A percentile compares a stretch with the other conserved stretches of the same genome.
These are phyloP conservation scores for Eilema griseolum DNA, from an alignment of 2,888 invertebrate genomes.

Conservation along the genomic window DNA sequence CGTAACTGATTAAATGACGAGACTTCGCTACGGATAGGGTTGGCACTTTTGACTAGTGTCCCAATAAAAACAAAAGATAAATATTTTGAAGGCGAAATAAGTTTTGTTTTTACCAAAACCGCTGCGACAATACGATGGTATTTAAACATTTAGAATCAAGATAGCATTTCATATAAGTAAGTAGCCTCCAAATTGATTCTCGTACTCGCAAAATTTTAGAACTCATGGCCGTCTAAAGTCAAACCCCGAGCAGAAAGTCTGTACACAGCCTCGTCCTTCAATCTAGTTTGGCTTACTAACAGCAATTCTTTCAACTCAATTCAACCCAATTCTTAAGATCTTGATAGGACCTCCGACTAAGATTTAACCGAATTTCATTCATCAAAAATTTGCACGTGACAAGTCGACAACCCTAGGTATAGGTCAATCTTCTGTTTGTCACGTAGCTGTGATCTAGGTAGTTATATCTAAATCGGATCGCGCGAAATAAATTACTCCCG, in stretches of 20 bases:
- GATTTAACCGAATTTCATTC: not conserved
- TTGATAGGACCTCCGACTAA: not conserved
- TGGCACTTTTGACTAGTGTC: not conserved
- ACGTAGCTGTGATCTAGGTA: not conserved
- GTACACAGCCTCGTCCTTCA: too few relatives aligned
- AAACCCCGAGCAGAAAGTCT: too few relatives aligned
- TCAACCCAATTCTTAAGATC: too few relatives aligned
- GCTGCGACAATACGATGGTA: not conserved
- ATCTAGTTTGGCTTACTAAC: too few relatives aligned
- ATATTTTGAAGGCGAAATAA: too few relatives aligned
- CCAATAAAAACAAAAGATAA: not conserved
- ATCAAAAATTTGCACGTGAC: not conserved
- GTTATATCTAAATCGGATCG: not conserved
- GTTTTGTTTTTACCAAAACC: too few relatives aligned
- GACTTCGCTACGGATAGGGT: slow-evolving; percentile 8
- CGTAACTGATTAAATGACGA: slow-evolving; percentile 23
- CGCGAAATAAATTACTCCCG: not conserved
- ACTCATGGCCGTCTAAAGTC: too few relatives aligned
- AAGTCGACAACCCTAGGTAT: slow-evolving; percentile 1
- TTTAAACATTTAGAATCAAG: not conserved
- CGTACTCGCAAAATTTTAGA: too few relatives aligned
- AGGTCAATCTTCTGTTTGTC: not conserved
- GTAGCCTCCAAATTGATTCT: not conserved
- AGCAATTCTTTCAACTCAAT: too few relatives aligned
- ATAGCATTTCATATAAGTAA: not conserved